A percentile compares a stretch with the other conserved stretches of the same genome.
These are phyloP conservation scores for Selenia dentaria DNA, from an alignment of 2,888 invertebrate genomes.

Conservation along the genomic window DNA sequence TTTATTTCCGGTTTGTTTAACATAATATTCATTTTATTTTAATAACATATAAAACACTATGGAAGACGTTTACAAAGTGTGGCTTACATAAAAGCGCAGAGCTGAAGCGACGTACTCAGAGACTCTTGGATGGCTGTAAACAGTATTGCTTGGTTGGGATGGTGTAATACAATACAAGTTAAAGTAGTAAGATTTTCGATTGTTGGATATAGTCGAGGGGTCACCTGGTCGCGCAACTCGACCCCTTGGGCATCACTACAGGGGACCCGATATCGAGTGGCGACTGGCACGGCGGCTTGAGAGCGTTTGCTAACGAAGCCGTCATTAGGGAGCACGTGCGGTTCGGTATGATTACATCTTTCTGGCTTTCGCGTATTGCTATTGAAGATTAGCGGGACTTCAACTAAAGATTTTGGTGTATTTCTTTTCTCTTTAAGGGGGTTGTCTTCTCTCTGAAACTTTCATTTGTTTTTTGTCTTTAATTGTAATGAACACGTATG, in stretches of 20 bases:
- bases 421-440: background rate
- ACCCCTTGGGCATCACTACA: constrained; percentile 95
- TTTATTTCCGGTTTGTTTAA: constrained; percentile 15
- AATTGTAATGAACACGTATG: no score
- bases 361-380: constrained; percentile 48
- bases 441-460: no score
- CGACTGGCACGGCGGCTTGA: constrained; percentile 78
- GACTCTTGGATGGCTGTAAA: constrained; percentile 1
- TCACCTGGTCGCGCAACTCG: constrained; percentile 96
- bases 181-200: constrained; percentile 30
- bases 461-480: background rate
- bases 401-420: constrained; percentile 38
- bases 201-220: constrained; percentile 91
- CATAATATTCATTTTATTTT: no score
- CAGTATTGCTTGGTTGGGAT: constrained; percentile 12
- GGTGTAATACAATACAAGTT: constrained; percentile 36
- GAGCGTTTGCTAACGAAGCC: constrained; percentile 79
- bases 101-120: background rate
- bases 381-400: constrained; percentile 56
- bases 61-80: no score
- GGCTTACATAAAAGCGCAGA: constrained; percentile 1
- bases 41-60: no score
- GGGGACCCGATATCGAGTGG: constrained; percentile 84
- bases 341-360: constrained; percentile 73
- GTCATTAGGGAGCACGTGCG: constrained; percentile 82